These are phyloP conservation scores for Ectropis grisescens DNA, from an alignment of 1,140 invertebrate species.

Conservation along the genomic window DNA sequence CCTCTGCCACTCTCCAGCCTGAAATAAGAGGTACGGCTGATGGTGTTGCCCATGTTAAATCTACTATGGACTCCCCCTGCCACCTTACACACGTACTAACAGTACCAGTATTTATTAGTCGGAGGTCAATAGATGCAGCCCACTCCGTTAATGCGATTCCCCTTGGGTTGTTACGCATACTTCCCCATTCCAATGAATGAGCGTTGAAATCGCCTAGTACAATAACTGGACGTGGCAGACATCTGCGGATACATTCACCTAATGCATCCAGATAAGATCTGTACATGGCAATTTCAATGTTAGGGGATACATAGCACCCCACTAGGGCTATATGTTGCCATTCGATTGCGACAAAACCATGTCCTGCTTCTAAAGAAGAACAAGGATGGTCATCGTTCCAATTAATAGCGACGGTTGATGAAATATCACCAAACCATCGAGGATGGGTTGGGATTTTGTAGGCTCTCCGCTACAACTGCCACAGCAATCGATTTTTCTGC, in stretches of 20 bases:
- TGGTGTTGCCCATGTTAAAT: slow-evolving; percentile 20
- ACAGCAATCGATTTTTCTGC: slow-evolving; percentile 10
- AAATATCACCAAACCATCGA: slow-evolving; percentile 11
- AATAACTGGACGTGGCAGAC: slow-evolving; percentile 5
- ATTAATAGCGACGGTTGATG: slow-evolving; percentile 8
- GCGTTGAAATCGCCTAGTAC: slow-evolving; percentile 18
- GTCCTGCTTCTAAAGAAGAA: background rate
- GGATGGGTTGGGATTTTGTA: slow-evolving; percentile 9
- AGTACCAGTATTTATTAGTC: slow-evolving; percentile 15
- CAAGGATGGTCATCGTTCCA: slow-evolving; percentile 11
- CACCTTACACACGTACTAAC: slow-evolving; percentile 21
- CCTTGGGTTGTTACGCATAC: slow-evolving; percentile 1
- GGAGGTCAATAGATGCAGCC: slow-evolving; percentile 14
- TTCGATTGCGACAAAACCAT: slow-evolving; percentile 4
- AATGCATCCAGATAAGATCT: slow-evolving; percentile 7
- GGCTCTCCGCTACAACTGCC: slow-evolving; percentile 17
- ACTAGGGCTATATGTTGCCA: slow-evolving; percentile 5
- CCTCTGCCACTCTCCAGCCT: slow-evolving; percentile 24
- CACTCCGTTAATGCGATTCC: slow-evolving; percentile 9
- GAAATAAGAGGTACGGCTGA: slow-evolving; percentile 2
- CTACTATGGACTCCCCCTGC: slow-evolving; percentile 23
- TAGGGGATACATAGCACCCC: slow-evolving; percentile 7
- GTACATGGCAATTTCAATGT: slow-evolving; percentile 2
- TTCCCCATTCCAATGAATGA: slow-evolving; percentile 10
- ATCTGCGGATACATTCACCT: slow-evolving; percentile 1